Evolutionary conservation across 2,888 invertebrate genomes (phyloP).

Genomic region (Megamerina dolium): DNA sequence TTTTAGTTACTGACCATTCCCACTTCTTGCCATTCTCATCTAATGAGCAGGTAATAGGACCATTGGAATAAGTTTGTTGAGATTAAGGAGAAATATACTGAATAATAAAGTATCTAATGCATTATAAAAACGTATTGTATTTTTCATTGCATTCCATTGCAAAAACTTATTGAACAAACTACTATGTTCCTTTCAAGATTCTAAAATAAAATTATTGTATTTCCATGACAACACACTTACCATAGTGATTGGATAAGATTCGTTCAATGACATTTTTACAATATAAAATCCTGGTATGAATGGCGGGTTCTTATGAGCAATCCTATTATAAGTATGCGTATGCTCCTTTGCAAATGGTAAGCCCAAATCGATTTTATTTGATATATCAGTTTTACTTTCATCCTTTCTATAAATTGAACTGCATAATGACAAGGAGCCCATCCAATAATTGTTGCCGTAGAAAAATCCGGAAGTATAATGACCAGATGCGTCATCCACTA

Average conservation of each 20-base stretch:
- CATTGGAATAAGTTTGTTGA: no score
- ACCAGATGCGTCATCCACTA: slow-evolving; percentile 68
- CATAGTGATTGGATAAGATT: slow-evolving; percentile 36
- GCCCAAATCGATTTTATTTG: slow-evolving; percentile 29
- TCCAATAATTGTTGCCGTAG: slow-evolving; percentile 79
- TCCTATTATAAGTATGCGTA: slow-evolving; percentile 33
- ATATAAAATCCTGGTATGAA: slow-evolving; percentile 65
- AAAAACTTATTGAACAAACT: no score
- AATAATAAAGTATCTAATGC: no score
- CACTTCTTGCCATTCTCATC: no score
- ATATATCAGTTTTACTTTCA: slow-evolving; percentile 31
- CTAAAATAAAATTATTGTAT: no score
- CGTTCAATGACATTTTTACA: slow-evolving; percentile 55
- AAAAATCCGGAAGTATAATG: slow-evolving; percentile 73
- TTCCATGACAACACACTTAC: no score
- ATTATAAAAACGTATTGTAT: no score
- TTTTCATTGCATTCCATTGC: no score
- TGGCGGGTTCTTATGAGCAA: slow-evolving; percentile 54
- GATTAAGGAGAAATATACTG: no score
- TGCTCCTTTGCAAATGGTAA: slow-evolving; percentile 43
- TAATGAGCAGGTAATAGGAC: no score
- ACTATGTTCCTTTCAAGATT: no score
- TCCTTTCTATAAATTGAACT: slow-evolving; percentile 56
- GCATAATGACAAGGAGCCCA: slow-evolving; percentile 68
- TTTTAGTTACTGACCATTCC: no score